phyloP scores from a whole-genome alignment of 2,888 invertebrate genomes.

The Platerodrilus igneus region DNA sequence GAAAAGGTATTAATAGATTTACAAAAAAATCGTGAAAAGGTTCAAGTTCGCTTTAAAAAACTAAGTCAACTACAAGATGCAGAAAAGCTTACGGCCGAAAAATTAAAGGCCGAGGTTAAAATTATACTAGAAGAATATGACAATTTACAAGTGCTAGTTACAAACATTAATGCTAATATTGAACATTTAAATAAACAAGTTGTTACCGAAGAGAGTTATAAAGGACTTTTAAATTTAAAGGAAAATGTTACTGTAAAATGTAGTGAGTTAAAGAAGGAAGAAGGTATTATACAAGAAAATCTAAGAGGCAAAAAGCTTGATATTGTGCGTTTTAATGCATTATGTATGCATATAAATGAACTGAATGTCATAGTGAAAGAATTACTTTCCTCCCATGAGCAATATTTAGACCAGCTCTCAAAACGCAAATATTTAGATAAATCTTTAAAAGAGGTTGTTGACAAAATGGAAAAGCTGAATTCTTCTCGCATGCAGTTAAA shows the following conservation, averaged over 20 bases:
- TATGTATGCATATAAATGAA: no score
- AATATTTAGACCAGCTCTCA: no score
- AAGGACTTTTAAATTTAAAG: conserved; percentile 3
- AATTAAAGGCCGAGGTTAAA: not conserved
- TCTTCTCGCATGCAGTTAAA: no score
- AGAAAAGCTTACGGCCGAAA: not conserved
- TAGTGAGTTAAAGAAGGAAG: not conserved
- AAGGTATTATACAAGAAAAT: not conserved
- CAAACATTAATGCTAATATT: conserved; percentile 4
- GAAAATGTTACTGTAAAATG: not conserved
- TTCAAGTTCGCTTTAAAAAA: not conserved
- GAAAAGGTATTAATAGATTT: not conserved
- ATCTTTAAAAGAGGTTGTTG: no score
- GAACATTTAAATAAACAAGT: conserved; percentile 8
- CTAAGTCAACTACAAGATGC: conserved; percentile 1
- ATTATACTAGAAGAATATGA: not conserved
- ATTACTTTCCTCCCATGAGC: no score
- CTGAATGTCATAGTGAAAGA: no score
- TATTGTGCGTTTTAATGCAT: conserved; percentile 8
- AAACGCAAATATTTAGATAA: no score
- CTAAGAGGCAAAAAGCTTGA: conserved; percentile 1
- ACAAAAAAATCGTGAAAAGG: conserved; percentile 1
- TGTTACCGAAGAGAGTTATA: conserved; percentile 4
- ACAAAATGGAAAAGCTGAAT: no score
- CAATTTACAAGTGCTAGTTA: conserved; percentile 5